A percentile compares a stretch with the other conserved stretches of the same genome.
Evolutionary conservation across 1,140 invertebrate species (phyloP).

Genomic region (Mamestra configurata): DNA sequence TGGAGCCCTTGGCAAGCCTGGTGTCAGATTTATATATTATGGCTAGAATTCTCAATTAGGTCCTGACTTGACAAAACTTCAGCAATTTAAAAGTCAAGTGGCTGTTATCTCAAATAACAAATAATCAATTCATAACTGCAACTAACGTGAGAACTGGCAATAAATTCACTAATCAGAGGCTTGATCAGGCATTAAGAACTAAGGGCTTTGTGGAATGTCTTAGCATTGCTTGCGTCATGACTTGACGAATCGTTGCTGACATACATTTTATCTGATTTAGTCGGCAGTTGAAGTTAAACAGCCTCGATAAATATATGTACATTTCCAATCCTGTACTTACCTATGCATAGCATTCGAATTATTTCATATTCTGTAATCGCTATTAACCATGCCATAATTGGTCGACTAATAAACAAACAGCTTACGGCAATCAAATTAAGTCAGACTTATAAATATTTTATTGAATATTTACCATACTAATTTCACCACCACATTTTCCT

Average conservation of each 20-base stretch:
- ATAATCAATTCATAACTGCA: neutral
- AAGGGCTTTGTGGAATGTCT: neutral
- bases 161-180: neutral
- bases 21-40: too few species aligned
- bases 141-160: neutral
- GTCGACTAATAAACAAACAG: constrained; percentile 17
- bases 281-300: neutral
- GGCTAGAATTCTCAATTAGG: too few species aligned
- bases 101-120: neutral
- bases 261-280: neutral
- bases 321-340: neutral
- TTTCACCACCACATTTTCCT: neutral
- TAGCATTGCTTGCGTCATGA: neutral
- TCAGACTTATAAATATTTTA: constrained; percentile 1
- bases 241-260: neutral
- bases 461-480: neutral
- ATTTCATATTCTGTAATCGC: neutral
- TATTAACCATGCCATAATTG: neutral
- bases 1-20: too few species aligned
- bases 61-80: neutral
- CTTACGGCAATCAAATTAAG: constrained; percentile 14
- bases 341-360: neutral
- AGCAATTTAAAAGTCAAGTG: neutral
- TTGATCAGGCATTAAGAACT: neutral
- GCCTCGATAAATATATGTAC: too few species aligned